A percentile compares a stretch with the other conserved stretches of the same genome.
phyloP scores from a whole-genome alignment of 2,113 vertebrate species.

The Esox niger region DNA sequence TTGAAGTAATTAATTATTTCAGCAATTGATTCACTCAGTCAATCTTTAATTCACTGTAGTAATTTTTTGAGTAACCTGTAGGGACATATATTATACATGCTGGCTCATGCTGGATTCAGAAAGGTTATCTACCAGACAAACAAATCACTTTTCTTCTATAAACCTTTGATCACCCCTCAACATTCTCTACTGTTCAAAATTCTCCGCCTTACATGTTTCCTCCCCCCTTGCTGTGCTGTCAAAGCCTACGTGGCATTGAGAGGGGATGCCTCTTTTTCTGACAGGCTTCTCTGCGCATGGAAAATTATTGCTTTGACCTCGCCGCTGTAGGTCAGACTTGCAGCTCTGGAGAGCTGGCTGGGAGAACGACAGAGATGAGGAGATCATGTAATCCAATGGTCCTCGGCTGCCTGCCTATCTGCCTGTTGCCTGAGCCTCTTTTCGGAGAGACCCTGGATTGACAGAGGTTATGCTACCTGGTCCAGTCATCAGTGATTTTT shows the following conservation, averaged over 20 bases:
- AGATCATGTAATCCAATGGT: constrained; percentile 34
- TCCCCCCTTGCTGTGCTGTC: neutral
- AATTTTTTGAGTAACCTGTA: constrained; percentile 32
- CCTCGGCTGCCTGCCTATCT: neutral
- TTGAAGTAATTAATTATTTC: neutral
- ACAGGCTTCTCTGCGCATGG: neutral
- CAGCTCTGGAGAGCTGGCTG: constrained; percentile 16
- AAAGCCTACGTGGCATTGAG: constrained; percentile 3
- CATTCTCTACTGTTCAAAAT: constrained; percentile 12
- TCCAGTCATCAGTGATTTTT: constrained; percentile 33
- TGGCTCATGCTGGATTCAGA: constrained; percentile 16
- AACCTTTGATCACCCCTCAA: neutral
- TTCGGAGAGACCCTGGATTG: constrained; percentile 27
- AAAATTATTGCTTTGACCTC: constrained; percentile 49
- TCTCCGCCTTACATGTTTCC: constrained; percentile 9
- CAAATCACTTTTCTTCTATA: neutral
- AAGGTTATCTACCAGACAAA: constrained; percentile 34
- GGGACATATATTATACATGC: constrained; percentile 28
- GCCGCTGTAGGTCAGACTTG: constrained; percentile 41
- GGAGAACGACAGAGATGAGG: constrained; percentile 37
- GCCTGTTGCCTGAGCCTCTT: constrained; percentile 3
- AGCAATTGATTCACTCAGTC: neutral
- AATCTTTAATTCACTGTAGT: constrained; percentile 7
- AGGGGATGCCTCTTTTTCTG: constrained; percentile 13
- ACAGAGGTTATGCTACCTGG: constrained; percentile 36